Evolutionary conservation across 2,113 vertebrate species (phyloP), one percentile per base, ranked within the genome.

Genomic region (Dipodomys stephensi): DNA sequence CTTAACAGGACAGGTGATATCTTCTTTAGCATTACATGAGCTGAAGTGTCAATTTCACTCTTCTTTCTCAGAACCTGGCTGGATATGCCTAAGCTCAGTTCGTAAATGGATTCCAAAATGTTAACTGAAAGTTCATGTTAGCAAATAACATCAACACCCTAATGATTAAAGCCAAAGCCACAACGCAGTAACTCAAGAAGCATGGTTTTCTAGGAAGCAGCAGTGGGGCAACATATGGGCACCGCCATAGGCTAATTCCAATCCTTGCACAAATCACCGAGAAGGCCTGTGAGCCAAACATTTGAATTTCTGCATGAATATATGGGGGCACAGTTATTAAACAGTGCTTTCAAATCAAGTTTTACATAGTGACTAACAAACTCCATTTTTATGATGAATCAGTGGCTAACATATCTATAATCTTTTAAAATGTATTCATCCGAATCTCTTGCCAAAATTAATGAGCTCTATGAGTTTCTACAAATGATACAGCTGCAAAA

Each of bases 391-490:
- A 35, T 79, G 30, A 67, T 60, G 67, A 83, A 32, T 23, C 30
- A 85, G 4, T 72, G 76, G 27, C 12, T 89, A 93, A 57, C 2
- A 57, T 71, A 4, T 94, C 44, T 84, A 69, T 65, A 39, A 74
- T 25, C 49, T 83, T 28, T 49, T 72, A 77, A 72, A 76, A 13
- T 74, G 80, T 90, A 76, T 77, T 89, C 22, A 64, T 39, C 72
- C 68, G 4, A 67, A 73, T 67, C 25, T 57, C 2, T 90, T 84
- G 23, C 32, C 74, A 10, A 94, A 92, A 85, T 85, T 88, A 92
- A 94, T 27, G 69, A 84, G 13, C 20, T 82, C 19, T 39, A 13
- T 82, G 46, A 78, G 90, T 93, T 92, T 88, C 65, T 74, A 90
- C 39, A 93, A 73, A 62, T 73, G 30, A 22, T 81, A 67, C 27